Base-by-base conservation (phyloP, 2,113 vertebrate species). In the Addax nasomaculatus region DNA sequence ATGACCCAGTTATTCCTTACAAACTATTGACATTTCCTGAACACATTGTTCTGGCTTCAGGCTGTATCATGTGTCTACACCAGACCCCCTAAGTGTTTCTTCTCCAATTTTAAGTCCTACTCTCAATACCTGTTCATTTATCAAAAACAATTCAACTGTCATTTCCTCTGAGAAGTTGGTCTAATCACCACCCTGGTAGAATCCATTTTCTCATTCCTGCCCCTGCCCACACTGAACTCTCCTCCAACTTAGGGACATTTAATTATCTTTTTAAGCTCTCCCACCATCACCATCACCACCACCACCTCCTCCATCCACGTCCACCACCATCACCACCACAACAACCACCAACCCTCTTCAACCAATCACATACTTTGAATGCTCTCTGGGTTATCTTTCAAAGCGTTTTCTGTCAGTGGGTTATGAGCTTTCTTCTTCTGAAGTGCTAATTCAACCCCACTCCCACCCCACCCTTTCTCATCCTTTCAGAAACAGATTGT, bases 121-220 rank as follows among this genome's bases (percentile, higher is more conserved):
- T 86, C 90, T 84, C 62, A 79, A 45, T 5, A 53, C 27, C 29
- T 55, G 29, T n/a, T 97, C 53, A n/a, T 62, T 91, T 25, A 70
- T 49, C 17, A 43, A 55, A 96, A 96, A 57, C 19, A 51, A 85
- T 79, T 85, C 43, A 2, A 12, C 3, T 53, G 53, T 55, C 79
- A 53, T 57, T 23, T 57, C 60, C 67, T 95, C 85, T 47, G 27
- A 39, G 45, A 60, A 53, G 57, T 79, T 57, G 55, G 45, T 86
- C 73, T 39, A 6, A 36, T 76, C 17, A n/a, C 29, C 55, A 45
- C 11, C 12, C 85, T 33, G 29, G 67, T 8, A 78, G 60, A 92
- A 62, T 25, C 39, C n/a, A 62, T 29, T 17, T 60, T 47, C 83
- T 85, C 60, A 25, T 39, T 64, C 3, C 79, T 43, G 11, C 14